A percentile compares a stretch with the other conserved stretches of the same genome.
Evolutionary conservation across 2,888 invertebrate species (phyloP).

Genomic region (Eupeodes luniger): DNA sequence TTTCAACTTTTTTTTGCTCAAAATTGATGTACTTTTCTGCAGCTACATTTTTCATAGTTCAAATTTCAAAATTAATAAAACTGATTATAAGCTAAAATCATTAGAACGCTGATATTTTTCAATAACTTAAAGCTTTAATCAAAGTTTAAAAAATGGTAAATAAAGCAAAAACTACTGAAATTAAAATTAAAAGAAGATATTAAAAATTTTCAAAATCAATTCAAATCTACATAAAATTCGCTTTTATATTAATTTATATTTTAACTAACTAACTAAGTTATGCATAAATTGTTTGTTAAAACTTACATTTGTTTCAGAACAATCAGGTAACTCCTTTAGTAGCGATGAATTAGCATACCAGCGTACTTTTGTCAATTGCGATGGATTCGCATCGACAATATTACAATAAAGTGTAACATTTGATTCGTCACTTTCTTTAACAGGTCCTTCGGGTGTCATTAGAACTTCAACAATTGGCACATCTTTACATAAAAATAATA

Average conservation of each 20-base stretch:
- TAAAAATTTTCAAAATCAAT: not conserved
- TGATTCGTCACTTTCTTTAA: constrained; percentile 90
- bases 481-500: constrained; percentile 85
- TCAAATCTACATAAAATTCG: too few species aligned
- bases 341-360: constrained; percentile 94
- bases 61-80: too few species aligned
- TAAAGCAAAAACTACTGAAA: not conserved
- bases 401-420: constrained; percentile 94
- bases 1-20: too few species aligned
- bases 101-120: too few species aligned
- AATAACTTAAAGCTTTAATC: too few species aligned
- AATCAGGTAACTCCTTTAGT: constrained; percentile 93
- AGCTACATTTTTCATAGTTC: too few species aligned
- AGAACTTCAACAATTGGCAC: constrained; percentile 91
- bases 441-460: constrained; percentile 91
- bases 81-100: too few species aligned
- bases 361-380: constrained; percentile 89
- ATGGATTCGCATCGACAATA: constrained; percentile 92
- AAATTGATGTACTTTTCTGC: too few species aligned
- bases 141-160: too few species aligned
- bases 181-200: not conserved
- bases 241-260: too few species aligned
- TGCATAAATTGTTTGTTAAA: not conserved
- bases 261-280: too few species aligned
- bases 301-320: constrained; percentile 84